phyloP scores from a whole-genome alignment of 2,113 vertebrate genomes.

The Percina caprodes region DNA sequence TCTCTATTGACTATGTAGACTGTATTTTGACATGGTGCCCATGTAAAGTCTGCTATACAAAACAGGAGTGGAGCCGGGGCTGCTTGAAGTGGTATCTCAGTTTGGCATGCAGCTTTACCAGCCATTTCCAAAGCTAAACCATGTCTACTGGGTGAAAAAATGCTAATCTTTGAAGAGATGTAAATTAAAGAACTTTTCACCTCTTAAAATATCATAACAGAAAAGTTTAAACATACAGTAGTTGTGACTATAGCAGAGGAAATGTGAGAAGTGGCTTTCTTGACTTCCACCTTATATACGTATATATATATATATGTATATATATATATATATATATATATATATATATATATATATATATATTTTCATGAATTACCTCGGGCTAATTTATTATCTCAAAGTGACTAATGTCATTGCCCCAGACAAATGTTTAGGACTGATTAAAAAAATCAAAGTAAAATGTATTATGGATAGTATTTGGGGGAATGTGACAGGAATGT shows the following conservation, averaged over 20 bases:
- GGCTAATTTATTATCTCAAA: neutral
- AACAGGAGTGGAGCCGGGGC: neutral
- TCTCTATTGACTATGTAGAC: constrained; percentile 43
- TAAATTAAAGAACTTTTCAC: neutral
- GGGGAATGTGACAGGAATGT: constrained; percentile 6
- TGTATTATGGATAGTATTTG: constrained; percentile 10
- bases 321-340: too few species aligned
- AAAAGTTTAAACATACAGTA: constrained; percentile 7
- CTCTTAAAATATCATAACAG: neutral
- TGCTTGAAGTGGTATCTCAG: constrained; percentile 35
- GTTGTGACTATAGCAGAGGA: neutral
- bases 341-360: too few species aligned
- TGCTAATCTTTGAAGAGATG: constrained; percentile 1
- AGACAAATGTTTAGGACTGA: constrained; percentile 19
- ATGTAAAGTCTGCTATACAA: constrained; percentile 55
- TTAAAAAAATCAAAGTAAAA: constrained; percentile 5
- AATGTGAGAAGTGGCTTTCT: neutral
- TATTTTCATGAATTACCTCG: neutral
- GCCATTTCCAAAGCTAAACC: constrained; percentile 11
- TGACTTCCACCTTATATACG: constrained; percentile 28
- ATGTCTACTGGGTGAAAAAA: neutral
- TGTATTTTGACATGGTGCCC: constrained; percentile 65
- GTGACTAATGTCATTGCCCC: neutral
- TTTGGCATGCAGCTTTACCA: constrained; percentile 3
- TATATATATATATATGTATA: too few species aligned